Evolutionary conservation across 2,113 vertebrate species (phyloP).

Genomic region (Eublepharis macularius): DNA sequence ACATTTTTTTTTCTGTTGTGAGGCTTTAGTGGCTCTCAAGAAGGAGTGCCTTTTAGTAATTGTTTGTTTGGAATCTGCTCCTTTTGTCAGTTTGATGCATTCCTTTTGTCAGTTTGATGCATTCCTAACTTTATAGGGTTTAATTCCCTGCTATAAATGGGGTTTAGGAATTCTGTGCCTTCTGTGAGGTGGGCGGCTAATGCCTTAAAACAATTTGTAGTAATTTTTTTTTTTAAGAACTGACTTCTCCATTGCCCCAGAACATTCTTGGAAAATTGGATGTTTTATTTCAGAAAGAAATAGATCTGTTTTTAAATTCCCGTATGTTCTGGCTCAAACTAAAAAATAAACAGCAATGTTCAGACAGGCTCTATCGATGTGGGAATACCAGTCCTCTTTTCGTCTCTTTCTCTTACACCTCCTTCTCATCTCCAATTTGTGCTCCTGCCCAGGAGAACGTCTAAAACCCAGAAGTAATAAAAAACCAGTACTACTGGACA

Average conservation of each 20-base stretch:
- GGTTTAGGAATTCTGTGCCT: slow-evolving; percentile 30
- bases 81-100: slow-evolving; percentile 23
- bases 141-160: slow-evolving; percentile 29
- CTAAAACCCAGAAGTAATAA: background rate
- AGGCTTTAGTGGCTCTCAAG: too few relatives aligned
- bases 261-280: slow-evolving; percentile 2
- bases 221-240: background rate
- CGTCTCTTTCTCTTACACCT: background rate
- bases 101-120: slow-evolving; percentile 20
- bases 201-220: background rate
- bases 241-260: slow-evolving; percentile 7
- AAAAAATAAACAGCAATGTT: background rate
- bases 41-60: slow-evolving; percentile 35
- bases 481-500: background rate
- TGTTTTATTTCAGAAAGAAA: background rate
- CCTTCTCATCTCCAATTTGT: background rate
- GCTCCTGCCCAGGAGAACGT: background rate
- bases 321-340: background rate
- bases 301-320: slow-evolving; percentile 12
- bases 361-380: background rate
- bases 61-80: slow-evolving; percentile 26
- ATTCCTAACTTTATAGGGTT: slow-evolving; percentile 9
- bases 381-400: background rate
- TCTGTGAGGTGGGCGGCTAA: slow-evolving; percentile 16
- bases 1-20: too few relatives aligned